These are phyloP conservation scores for Adineta ricciae DNA, from an alignment of 2,888 invertebrate genomes.

Conservation along the genomic window DNA sequence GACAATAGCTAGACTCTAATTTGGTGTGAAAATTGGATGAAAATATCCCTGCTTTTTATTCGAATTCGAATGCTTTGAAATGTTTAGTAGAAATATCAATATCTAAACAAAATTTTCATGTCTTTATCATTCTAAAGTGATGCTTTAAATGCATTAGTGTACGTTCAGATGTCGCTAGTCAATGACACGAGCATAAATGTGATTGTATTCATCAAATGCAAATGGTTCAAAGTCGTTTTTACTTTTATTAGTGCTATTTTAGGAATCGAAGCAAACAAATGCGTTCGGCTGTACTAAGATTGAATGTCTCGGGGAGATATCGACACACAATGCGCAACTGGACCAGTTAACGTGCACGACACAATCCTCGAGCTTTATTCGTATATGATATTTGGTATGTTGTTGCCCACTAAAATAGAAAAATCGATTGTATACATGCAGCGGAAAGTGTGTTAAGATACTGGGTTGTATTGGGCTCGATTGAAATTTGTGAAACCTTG, in stretches of 20 bases:
- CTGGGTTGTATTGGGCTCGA: background rate
- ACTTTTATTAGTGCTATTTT: too few relatives aligned
- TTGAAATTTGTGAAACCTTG: background rate
- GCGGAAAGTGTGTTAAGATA: background rate
- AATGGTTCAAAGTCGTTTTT: too few relatives aligned
- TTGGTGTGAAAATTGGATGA: background rate
- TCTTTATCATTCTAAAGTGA: background rate
- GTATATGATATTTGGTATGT: background rate
- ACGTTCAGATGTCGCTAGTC: background rate
- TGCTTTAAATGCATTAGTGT: background rate
- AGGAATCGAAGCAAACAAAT: too few relatives aligned
- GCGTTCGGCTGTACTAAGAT: too few relatives aligned
- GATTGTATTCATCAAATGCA: too few relatives aligned
- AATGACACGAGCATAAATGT: too few relatives aligned
- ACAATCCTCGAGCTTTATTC: slow-evolving; percentile 3
- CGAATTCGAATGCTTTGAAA: background rate
- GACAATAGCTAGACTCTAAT: background rate
- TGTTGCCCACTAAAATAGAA: background rate
- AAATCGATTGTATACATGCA: background rate
- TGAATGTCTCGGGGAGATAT: too few relatives aligned
- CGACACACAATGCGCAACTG: too few relatives aligned
- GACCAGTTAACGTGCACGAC: background rate
- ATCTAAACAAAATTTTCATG: background rate
- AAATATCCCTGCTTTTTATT: background rate
- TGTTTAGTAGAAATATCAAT: background rate